These are phyloP conservation scores for Entelurus aequoreus DNA, from an alignment of 2,113 vertebrate species.

Conservation along the genomic window DNA sequence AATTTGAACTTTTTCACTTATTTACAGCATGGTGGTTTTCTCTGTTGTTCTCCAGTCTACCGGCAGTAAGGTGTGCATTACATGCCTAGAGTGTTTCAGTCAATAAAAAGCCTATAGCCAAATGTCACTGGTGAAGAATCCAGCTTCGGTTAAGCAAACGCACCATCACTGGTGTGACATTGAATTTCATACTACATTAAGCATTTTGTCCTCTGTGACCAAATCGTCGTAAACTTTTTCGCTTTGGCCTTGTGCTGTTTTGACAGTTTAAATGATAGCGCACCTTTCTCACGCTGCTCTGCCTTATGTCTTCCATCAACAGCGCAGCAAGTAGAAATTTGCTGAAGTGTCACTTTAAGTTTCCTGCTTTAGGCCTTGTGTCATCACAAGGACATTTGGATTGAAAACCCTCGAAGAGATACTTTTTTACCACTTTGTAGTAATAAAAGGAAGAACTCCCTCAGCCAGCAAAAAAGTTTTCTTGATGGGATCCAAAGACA, in stretches of 20 bases:
- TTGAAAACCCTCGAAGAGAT: conserved; percentile 15
- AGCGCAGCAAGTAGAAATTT: conserved; percentile 34
- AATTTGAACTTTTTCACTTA: too few relatives aligned
- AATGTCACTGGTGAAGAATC: conserved; percentile 31
- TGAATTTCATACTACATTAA: conserved; percentile 62
- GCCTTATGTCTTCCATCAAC: conserved; percentile 28
- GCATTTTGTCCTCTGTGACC: conserved; percentile 42
- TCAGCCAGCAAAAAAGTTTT: background rate
- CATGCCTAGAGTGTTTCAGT: conserved; percentile 17
- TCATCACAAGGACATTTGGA: conserved; percentile 46
- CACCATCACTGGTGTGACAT: conserved; percentile 32
- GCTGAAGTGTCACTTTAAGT: conserved; percentile 35
- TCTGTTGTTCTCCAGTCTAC: conserved; percentile 14
- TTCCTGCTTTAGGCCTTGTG: conserved; percentile 29
- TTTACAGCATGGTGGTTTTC: background rate
- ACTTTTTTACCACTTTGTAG: background rate
- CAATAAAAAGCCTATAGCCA: conserved; percentile 15
- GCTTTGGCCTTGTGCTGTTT: conserved; percentile 11
- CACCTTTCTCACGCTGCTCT: conserved; percentile 26
- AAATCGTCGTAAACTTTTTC: conserved; percentile 28
- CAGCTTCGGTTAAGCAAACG: conserved; percentile 17
- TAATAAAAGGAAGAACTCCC: background rate
- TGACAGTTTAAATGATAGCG: conserved; percentile 50
- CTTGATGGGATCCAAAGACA: background rate
- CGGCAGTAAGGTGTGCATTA: conserved; percentile 27